These are phyloP conservation scores for Myzus persicae DNA, from an alignment of 1,140 invertebrate genomes.

Conservation along the genomic window DNA sequence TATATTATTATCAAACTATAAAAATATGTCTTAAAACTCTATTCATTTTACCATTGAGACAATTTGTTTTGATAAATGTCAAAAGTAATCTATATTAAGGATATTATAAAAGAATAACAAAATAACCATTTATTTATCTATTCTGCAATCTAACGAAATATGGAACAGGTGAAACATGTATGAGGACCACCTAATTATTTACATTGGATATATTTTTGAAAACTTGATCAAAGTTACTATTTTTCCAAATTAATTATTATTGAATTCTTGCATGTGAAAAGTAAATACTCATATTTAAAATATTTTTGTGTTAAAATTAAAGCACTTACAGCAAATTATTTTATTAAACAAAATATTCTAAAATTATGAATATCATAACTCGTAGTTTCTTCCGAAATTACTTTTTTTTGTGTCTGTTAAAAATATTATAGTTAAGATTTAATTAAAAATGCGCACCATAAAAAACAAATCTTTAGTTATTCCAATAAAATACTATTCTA, in stretches of 20 bases:
- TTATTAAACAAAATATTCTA: no score
- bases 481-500: neutral
- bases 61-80: neutral
- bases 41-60: neutral
- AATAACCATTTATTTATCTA: no score
- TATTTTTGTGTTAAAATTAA: no score
- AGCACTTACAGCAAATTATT: no score
- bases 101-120: neutral
- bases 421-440: no score
- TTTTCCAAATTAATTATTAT: no score
- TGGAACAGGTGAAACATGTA: neutral
- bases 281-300: no score
- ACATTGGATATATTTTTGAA: neutral
- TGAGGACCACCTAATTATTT: neutral
- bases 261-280: no score
- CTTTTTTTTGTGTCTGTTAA: no score
- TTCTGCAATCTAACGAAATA: neutral
- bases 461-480: neutral
- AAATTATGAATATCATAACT: no score
- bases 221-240: neutral
- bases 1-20: neutral
- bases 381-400: no score
- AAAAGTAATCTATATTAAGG: neutral
- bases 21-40: neutral
- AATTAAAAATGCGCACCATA: no score